These are phyloP conservation scores for Crax fasciolata DNA, from an alignment of 2,797 vertebrate genomes.

Conservation along the genomic window DNA sequence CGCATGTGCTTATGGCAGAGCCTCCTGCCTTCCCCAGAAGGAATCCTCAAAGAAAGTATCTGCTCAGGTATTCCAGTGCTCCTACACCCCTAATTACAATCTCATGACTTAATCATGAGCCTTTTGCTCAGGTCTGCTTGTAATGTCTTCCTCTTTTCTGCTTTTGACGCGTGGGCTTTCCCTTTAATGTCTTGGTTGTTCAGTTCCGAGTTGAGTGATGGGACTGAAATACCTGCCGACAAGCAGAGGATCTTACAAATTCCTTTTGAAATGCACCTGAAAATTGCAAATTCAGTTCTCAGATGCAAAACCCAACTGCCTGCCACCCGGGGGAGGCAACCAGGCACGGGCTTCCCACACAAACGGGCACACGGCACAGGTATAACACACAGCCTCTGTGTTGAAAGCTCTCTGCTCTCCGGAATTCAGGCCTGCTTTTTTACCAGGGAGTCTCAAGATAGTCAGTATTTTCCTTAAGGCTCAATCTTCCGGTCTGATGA, in stretches of 20 bases:
- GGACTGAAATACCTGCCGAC: constrained; percentile 48
- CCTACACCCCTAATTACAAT: constrained; percentile 70
- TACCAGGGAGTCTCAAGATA: not conserved
- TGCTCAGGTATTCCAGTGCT: constrained; percentile 59
- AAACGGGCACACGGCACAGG: not conserved
- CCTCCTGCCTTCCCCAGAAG: not conserved
- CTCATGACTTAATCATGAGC: constrained; percentile 76
- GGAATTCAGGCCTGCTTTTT: not conserved
- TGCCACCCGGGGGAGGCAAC: not conserved
- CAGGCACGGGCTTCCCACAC: not conserved
- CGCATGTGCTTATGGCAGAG: not conserved
- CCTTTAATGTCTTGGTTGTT: constrained; percentile 75
- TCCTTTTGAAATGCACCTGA: constrained; percentile 73
- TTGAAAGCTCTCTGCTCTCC: constrained; percentile 5
- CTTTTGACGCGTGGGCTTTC: constrained; percentile 49
- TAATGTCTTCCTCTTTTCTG: constrained; percentile 66
- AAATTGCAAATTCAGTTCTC: constrained; percentile 25
- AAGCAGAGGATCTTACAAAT: constrained; percentile 46
- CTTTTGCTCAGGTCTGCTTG: constrained; percentile 67
- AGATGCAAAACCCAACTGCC: not conserved
- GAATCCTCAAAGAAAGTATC: constrained; percentile 32
- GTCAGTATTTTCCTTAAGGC: not conserved
- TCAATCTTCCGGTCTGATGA: not conserved
- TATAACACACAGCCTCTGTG: not conserved
- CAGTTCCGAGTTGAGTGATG: constrained; percentile 43